phyloP scores from a whole-genome alignment of 2,888 invertebrate species.

The Limnephilus lunatus region DNA sequence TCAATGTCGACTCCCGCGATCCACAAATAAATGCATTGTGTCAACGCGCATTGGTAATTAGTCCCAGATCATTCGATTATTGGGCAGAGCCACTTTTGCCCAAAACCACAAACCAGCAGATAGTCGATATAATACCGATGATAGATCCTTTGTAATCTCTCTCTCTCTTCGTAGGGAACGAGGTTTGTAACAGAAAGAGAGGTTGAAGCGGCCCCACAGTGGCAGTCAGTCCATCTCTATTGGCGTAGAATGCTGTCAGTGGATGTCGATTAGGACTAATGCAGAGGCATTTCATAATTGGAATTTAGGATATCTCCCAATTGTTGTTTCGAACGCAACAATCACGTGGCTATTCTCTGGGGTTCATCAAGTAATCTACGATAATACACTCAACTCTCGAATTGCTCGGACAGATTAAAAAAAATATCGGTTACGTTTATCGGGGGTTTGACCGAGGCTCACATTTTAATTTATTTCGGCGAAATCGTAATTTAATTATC shows the following conservation, averaged over 20 bases:
- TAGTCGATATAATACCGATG: too few relatives aligned
- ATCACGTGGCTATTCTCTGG: background rate
- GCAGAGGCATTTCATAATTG: background rate
- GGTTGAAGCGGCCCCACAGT: background rate
- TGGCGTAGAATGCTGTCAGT: background rate
- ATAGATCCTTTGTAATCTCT: background rate
- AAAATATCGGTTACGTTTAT: background rate
- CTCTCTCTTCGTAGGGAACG: background rate
- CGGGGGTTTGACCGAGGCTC: too few relatives aligned
- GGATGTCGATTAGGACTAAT: background rate
- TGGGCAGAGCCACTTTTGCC: background rate
- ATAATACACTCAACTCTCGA: background rate
- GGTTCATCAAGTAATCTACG: background rate
- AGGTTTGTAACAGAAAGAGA: background rate
- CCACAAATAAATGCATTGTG: background rate
- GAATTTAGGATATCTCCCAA: background rate
- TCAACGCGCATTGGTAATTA: background rate
- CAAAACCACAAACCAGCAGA: too few relatives aligned
- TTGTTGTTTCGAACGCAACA: background rate
- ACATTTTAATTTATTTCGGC: too few relatives aligned
- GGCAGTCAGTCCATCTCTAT: background rate
- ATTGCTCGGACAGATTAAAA: background rate
- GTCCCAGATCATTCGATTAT: constrained; percentile 2
- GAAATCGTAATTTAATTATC: too few relatives aligned
- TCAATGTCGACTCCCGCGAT: background rate